A percentile compares a stretch with the other conserved stretches of the same genome.
phyloP scores from a whole-genome alignment of 1,140 invertebrate genomes.

The Agrilus planipennis region DNA sequence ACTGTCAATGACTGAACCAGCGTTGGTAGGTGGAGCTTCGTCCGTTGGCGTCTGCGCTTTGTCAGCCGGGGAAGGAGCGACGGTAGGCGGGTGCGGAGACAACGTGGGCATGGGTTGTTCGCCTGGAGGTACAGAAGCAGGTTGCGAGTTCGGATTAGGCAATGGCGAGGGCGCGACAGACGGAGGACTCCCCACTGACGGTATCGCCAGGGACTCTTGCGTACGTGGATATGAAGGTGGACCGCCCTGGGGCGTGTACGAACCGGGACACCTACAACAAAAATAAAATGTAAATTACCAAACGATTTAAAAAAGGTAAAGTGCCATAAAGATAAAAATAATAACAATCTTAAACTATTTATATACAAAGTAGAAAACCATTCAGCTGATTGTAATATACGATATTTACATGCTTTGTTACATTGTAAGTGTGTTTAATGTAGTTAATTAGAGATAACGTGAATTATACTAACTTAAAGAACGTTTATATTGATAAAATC shows the following conservation, averaged over 20 bases:
- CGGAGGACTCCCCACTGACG: slow-evolving; percentile 58
- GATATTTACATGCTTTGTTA: too few relatives aligned
- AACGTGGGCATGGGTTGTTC: slow-evolving; percentile 67
- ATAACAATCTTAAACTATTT: too few relatives aligned
- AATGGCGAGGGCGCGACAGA: slow-evolving; percentile 68
- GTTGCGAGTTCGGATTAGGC: slow-evolving; percentile 61
- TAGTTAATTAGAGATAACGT: too few relatives aligned
- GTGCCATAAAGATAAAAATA: too few relatives aligned
- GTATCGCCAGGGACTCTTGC: slow-evolving; percentile 48
- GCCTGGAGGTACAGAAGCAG: slow-evolving; percentile 55
- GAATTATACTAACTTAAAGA: too few relatives aligned
- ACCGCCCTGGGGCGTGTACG: slow-evolving; percentile 44
- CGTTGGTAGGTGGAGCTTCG: slow-evolving; percentile 27
- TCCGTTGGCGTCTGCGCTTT: slow-evolving; percentile 28
- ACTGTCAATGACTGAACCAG: slow-evolving; percentile 24
- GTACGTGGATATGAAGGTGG: slow-evolving; percentile 53
- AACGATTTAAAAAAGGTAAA: too few relatives aligned
- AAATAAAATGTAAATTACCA: too few relatives aligned
- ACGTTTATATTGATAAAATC: too few relatives aligned
- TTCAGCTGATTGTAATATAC: too few relatives aligned
- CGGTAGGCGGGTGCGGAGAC: slow-evolving; percentile 30
- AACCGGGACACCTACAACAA: slow-evolving; percentile 24
- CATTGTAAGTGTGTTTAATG: too few relatives aligned
- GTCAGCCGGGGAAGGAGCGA: slow-evolving; percentile 28
- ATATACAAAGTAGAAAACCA: too few relatives aligned